phyloP scores from a whole-genome alignment of 1,140 invertebrate species.

The Leptestheria dahalacensis region DNA sequence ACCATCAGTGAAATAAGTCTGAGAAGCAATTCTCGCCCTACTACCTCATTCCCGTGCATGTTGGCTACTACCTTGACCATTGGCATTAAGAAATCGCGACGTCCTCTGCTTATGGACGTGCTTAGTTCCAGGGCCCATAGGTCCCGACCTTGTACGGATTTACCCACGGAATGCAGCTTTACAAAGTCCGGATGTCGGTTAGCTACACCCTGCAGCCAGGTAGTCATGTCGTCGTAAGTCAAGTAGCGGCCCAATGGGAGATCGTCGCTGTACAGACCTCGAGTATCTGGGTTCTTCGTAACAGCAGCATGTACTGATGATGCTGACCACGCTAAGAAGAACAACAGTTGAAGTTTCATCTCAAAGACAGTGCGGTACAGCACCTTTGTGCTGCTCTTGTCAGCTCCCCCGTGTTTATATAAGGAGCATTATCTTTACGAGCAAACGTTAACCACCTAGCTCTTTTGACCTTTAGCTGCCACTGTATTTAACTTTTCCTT shows the following conservation, averaged over 20 bases:
- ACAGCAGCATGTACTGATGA: too few species aligned
- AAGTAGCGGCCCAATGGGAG: slow-evolving; percentile 18
- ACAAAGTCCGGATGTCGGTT: slow-evolving; percentile 45
- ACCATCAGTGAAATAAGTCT: slow-evolving; percentile 72
- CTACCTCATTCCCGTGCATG: slow-evolving; percentile 94
- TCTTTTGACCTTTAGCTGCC: too few species aligned
- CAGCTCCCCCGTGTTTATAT: too few species aligned
- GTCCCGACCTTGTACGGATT: slow-evolving; percentile 55
- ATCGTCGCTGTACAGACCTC: background rate
- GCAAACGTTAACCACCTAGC: too few species aligned
- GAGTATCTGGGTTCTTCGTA: too few species aligned
- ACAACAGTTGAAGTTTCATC: too few species aligned
- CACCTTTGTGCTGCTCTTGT: too few species aligned
- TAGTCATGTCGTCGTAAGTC: slow-evolving; percentile 23
- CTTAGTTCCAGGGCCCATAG: slow-evolving; percentile 67
- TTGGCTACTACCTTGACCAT: slow-evolving; percentile 87
- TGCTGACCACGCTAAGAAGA: too few species aligned
- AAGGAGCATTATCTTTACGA: too few species aligned
- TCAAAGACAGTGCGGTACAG: too few species aligned
- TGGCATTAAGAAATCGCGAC: slow-evolving; percentile 46
- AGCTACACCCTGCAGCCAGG: slow-evolving; percentile 22
- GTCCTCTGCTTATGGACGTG: slow-evolving; percentile 39
- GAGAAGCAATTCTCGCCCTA: slow-evolving; percentile 78
- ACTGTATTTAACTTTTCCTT: too few species aligned
- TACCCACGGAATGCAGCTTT: slow-evolving; percentile 57